Conservation (phyloP, 2,113 vertebrate genomes). For the Hemiscyllium ocellatum region DNA sequence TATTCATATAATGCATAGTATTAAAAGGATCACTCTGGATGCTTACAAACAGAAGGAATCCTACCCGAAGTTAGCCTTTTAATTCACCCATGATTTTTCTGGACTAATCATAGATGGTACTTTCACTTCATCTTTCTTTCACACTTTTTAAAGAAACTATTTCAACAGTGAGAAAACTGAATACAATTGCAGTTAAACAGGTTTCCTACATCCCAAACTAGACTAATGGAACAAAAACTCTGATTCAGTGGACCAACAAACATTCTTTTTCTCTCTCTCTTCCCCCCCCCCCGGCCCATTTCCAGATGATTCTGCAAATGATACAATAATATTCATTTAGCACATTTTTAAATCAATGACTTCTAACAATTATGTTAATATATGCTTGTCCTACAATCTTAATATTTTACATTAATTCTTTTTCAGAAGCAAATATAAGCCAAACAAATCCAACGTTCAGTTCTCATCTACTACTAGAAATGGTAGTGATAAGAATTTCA, state of each 20-base stretch:
- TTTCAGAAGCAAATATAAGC: neutral
- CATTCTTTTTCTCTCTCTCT: neutral
- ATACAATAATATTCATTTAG: neutral
- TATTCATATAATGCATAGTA: neutral
- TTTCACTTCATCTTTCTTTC: neutral
- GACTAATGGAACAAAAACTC: neutral
- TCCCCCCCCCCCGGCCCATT: neutral
- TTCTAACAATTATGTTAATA: neutral
- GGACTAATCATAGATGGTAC: neutral
- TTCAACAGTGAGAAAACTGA: neutral
- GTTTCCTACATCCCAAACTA: neutral
- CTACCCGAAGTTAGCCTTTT: neutral
- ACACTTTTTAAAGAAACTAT: neutral
- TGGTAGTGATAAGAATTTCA: neutral
- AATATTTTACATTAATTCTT: neutral
- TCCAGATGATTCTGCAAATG: neutral
- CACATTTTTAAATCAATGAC: neutral
- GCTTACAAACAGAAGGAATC: neutral
- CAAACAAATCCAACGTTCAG: neutral
- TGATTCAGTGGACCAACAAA: neutral
- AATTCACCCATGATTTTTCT: neutral
- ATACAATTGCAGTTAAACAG: neutral
- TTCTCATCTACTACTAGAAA: neutral
- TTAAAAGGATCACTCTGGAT: neutral
- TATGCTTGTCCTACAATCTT: neutral